Base-by-base conservation (phyloP, 2,797 vertebrate species). In the Labeo calbasu region DNA sequence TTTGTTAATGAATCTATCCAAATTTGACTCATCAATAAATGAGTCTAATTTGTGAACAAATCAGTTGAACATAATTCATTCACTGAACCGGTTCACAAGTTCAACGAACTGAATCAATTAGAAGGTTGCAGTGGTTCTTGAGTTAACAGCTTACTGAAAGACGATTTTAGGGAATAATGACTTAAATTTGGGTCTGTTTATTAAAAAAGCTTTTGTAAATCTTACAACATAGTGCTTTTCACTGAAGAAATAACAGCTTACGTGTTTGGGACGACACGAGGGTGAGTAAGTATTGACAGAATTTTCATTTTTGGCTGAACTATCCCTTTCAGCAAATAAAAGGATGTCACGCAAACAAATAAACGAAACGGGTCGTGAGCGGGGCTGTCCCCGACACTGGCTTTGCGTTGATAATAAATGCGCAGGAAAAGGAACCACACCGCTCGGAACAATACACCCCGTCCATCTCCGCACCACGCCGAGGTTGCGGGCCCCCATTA, bases 401-500 rank as follows among this genome's bases (percentile, higher is more conserved):
- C 48, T 76, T 76, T 61, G 40, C 43, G 51, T 36, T 55, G 59
- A 25, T 66, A 76, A 76, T 66, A 66, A 48, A 55, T 19, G 23
- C 32, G n/a, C n/a, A 66, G 46, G 48, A 46, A 65, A 46, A 59
- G 32, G n/a, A 55, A 55, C 50, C 48, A 23, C n/a, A 59, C 15
- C 50, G 70, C 28, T 51, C 32, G 14, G 68, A 75, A 65, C 63
- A 85, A 78, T 28, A 25, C 32, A 57, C 21, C 23, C 61, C 51
- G 79, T 85, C 53, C 50, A 25, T 50, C 32, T 77, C 50, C 53
- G 63, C 3, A 40, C 53, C 70, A 28, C 25, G 10, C 65, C 1
- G 43, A 86, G 83, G 73, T 82, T 86, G 77, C 70, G 77, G 84
- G 82, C 73, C 51, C 57, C 76, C 66, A 53, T 77, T 77, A 78